Conservation (phyloP, 92 coral and sea anemone species). For the Zoanthus sociatus region DNA sequence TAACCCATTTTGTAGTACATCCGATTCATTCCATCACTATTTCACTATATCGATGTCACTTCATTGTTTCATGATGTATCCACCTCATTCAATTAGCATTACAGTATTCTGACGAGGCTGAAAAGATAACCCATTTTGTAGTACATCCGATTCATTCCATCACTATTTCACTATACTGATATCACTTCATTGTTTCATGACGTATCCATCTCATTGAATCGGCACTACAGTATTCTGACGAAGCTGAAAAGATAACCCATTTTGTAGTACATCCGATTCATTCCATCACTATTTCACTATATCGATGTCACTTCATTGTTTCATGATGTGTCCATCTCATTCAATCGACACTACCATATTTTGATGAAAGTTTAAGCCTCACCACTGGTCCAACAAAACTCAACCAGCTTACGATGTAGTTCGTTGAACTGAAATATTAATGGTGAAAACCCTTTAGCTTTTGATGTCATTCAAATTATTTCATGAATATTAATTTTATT, state of each 20-base stretch:
- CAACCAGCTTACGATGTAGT: conserved; percentile 90
- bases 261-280: neutral
- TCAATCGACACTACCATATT: conserved; percentile 47
- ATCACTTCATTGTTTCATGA: neutral
- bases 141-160: neutral
- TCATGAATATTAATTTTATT: too few species aligned
- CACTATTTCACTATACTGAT: neutral
- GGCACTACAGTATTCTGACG: conserved; percentile 59
- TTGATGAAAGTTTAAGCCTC: conserved; percentile 77
- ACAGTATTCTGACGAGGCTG: too few species aligned
- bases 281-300: neutral
- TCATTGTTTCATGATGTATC: neutral
- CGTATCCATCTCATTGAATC: neutral
- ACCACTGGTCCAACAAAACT: conserved; percentile 93
- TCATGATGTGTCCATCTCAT: neutral
- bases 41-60: neutral
- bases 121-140: neutral
- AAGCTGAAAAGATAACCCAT: neutral
- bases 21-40: neutral
- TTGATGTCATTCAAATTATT: too few species aligned
- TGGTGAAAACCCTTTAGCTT: neutral
- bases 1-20: neutral
- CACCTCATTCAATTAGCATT: neutral
- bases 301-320: neutral
- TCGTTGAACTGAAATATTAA: conserved; percentile 42